A percentile compares a stretch with the other conserved stretches of the same genome.
phyloP scores from a whole-genome alignment of 2,888 invertebrate genomes.

The Fabriciana adippe region DNA sequence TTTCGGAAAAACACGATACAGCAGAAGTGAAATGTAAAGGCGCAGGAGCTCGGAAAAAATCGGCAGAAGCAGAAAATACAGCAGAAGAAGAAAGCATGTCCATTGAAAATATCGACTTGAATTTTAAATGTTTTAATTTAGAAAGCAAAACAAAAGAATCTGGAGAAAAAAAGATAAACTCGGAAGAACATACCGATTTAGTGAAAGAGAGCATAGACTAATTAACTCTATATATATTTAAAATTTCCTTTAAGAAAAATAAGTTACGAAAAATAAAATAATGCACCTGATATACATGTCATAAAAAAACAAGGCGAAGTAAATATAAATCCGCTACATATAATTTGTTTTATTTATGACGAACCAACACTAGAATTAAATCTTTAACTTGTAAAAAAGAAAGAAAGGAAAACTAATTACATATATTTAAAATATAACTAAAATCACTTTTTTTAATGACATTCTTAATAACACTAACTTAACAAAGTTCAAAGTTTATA shows the following conservation, averaged over 20 bases:
- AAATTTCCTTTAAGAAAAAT: not conserved
- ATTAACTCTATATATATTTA: not conserved
- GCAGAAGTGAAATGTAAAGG: not conserved
- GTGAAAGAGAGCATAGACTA: not conserved
- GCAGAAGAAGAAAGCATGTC: not conserved
- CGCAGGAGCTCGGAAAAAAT: not conserved
- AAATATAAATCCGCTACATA: not conserved
- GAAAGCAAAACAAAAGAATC: not conserved
- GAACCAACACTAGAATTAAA: not conserved
- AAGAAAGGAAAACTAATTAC: too few species aligned
- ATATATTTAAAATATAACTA: too few species aligned
- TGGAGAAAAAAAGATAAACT: not conserved
- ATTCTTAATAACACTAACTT: too few species aligned
- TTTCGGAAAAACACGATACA: too few species aligned
- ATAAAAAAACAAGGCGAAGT: not conserved
- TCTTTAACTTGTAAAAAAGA: too few species aligned
- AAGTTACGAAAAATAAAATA: not conserved
- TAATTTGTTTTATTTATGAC: slow-evolving; percentile 1
- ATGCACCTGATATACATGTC: slow-evolving; percentile 5
- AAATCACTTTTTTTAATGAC: too few species aligned
- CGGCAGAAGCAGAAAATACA: not conserved
- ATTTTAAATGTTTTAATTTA: not conserved
- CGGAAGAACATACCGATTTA: not conserved
- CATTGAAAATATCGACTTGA: slow-evolving; percentile 8
- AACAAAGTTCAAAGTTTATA: too few species aligned